Percentiles rank a stretch among this genome's conserved stretches.
Conservation (phyloP, 2,888 invertebrate species). For the Leucophenga maculata region DNA sequence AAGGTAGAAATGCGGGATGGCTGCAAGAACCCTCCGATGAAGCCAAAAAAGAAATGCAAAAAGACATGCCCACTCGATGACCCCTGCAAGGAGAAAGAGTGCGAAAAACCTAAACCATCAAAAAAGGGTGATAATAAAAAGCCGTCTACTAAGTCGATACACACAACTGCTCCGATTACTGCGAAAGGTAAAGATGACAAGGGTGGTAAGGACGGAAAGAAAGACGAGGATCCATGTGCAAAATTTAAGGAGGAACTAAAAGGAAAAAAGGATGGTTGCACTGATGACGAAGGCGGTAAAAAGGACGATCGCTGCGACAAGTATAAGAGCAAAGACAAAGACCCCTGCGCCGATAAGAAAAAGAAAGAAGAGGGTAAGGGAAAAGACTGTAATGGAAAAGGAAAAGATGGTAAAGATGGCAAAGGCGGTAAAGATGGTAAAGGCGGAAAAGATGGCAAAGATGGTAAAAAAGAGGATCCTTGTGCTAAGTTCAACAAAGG, state of each 20-base stretch:
- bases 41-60: conserved; percentile 52
- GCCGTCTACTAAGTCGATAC: too few relatives aligned
- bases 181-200: conserved; percentile 9
- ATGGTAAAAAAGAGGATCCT: conserved; percentile 30
- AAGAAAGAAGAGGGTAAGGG: neutral
- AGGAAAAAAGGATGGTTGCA: conserved; percentile 32
- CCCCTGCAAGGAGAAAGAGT: conserved; percentile 46
- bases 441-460: conserved; percentile 28
- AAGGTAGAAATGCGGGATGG: conserved; percentile 41
- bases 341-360: conserved; percentile 5
- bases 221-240: conserved; percentile 7
- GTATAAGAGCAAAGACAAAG: conserved; percentile 2
- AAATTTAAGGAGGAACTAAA: conserved; percentile 23
- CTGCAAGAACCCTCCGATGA: conserved; percentile 51
- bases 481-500: conserved; percentile 38
- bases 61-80: conserved; percentile 51
- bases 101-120: conserved; percentile 38
- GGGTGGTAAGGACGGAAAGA: conserved; percentile 17
- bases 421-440: neutral
- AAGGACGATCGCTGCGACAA: conserved; percentile 15
- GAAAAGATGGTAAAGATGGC: conserved; percentile 25
- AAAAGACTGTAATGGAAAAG: neutral
- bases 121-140: conserved; percentile 10
- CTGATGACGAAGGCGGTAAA: conserved; percentile 15
- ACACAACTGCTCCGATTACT: too few relatives aligned